Evolutionary conservation across 2,113 vertebrate species (phyloP).

Genomic region (Regulus satrapa): DNA sequence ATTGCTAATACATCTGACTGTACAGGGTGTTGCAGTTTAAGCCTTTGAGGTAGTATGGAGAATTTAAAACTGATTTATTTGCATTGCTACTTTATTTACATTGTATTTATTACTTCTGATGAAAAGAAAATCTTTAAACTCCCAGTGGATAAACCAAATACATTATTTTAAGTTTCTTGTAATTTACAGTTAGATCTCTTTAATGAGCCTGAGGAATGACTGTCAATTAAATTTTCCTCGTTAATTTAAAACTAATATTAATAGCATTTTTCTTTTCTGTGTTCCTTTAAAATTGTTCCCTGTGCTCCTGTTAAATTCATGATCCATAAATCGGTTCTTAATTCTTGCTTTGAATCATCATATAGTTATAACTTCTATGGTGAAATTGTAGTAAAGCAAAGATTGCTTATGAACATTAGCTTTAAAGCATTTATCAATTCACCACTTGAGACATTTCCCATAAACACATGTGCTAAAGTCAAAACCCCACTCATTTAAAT

Average conservation of each 20-base stretch:
- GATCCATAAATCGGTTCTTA: background rate
- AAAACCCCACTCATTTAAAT: background rate
- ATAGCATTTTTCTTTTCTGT: background rate
- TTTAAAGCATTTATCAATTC: background rate
- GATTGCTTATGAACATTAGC: background rate
- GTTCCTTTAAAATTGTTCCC: slow-evolving; percentile 7
- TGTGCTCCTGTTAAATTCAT: background rate
- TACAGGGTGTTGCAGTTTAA: background rate
- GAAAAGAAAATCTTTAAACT: background rate
- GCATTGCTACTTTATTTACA: background rate
- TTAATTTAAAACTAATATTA: background rate
- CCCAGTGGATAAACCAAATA: background rate
- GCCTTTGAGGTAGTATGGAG: background rate
- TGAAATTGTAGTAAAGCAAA: background rate
- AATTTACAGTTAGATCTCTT: background rate
- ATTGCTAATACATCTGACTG: background rate
- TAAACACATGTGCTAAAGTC: fast-evolving
- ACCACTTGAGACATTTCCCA: background rate
- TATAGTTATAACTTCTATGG: background rate
- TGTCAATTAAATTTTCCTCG: background rate
- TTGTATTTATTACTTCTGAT: background rate
- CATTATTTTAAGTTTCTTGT: background rate
- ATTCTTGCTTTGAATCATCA: background rate
- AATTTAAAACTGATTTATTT: background rate
- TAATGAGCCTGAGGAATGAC: background rate